Base-by-base conservation (phyloP, 1,140 invertebrate genomes). In the Drosophila murphyi region DNA sequence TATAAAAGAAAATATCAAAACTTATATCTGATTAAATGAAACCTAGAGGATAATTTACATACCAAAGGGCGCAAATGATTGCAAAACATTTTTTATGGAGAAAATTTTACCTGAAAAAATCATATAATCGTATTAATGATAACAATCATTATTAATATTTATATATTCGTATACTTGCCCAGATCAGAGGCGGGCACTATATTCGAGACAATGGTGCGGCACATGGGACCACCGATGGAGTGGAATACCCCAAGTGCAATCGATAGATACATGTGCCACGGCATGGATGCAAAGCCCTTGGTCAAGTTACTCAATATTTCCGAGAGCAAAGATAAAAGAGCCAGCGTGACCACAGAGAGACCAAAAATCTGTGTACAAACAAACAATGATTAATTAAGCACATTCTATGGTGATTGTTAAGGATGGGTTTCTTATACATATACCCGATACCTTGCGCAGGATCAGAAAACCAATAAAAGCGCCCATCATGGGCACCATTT, bases 191-290 rank as follows among this genome's bases (percentile, higher is more conserved):
- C 45, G 2, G 94, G 94, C 4, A 96, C 93, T 45, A 94, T 94
- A 86, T 96, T 96, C 0, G 96, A 95, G 20, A 96, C 82, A 63
- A 95, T 92, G 3, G 95, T 94, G 57, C 95, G 93, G 47, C 95
- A 94, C 76, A 95, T 93, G 12, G 96, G 95, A 10, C 93, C 93
- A 12, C 94, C 92, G 10, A 95, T 90, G 0, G 93, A 94, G 64
- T 93, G 91, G 60, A 96, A 94, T 31, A 94, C 76, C 12, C 94
- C 93, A 47, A 95, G 45, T 8, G 75, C 78, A 7, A 91, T 60
- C 4, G 83, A 85, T 10, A 91, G 37, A 91, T 96, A 96, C 93
- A 96, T 93, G 45, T 96, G 94, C 95, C 95, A 96, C 0, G 94
- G 78, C 43, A 93, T 86, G 2, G 77, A 81, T 1, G 95, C 94